Conservation (phyloP, 2,888 invertebrate genomes). For the Limnephilus marmoratus region DNA sequence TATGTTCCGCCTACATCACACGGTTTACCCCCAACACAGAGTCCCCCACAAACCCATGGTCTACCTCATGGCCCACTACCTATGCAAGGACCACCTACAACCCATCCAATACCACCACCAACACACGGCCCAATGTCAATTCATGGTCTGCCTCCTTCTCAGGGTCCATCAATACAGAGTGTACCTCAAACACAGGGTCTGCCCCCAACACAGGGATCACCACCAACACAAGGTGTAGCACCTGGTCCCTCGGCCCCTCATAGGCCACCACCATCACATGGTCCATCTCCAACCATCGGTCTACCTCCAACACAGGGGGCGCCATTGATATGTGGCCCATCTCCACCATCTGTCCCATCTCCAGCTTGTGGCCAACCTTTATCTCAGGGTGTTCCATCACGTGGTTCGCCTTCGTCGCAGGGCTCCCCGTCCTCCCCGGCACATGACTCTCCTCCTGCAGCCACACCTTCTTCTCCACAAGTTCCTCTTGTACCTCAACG, state of each 20-base stretch:
- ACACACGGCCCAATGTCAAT: not conserved
- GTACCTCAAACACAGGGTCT: not conserved
- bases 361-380: not conserved
- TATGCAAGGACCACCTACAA: not conserved
- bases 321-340: not conserved
- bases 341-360: conserved; percentile 27
- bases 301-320: not conserved
- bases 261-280: conserved; percentile 1
- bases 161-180: not conserved
- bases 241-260: not conserved
- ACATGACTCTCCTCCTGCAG: conserved; percentile 14
- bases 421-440: not conserved
- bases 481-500: not conserved
- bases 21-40: not conserved
- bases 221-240: not conserved
- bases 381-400: not conserved
- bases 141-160: not conserved
- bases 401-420: not conserved
- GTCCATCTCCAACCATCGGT: not conserved
- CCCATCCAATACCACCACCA: not conserved
- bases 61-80: not conserved
- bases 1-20: conserved; percentile 15
- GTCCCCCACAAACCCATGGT: conserved; percentile 3
- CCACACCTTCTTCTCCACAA: conserved; percentile 6
- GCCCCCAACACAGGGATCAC: not conserved